Evolutionary conservation across 2,113 vertebrate genomes (phyloP), one percentile per base, ranked within the genome.

Genomic region (Rhagologus leucostigma): DNA sequence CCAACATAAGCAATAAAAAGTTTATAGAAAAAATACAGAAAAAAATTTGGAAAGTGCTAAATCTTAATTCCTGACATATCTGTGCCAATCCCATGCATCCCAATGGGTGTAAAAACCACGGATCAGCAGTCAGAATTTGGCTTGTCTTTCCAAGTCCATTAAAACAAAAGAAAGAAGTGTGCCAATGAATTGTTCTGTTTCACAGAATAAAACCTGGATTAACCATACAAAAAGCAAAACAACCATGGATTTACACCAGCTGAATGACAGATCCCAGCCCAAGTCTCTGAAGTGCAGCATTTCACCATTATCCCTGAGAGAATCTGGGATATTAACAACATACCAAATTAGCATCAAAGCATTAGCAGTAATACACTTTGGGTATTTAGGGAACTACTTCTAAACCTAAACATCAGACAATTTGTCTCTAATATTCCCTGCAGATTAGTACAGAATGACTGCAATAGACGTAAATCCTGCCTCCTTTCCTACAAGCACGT

Each of bases 371-470:
- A 94, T 73, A 84, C 85, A 93, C 79, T 94, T 75, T 56, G 44
- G 65, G 85, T 93, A 93, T 93, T 94, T 93, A 84, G 92, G 74
- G 42, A 97, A 94, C 87, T 95, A 96, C 95, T 96, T 95, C 64
- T 95, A 97, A 96, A 91, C 55, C 35, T 95, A 84, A 97, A 87
- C 91, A 96, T 96, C 93, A 95, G 87, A 95, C 96, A 97, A 94
- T 95, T 92, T 91, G 89, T 84, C 47, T 86, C 89, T 76, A 97
- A 86, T 68, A 96, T 91, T 96, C 89, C 77, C 84, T 76, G 64
- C 52, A 93, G 95, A 97, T 75, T 74, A 96, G 80, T 81, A 92
- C 65, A 95, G 95, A 95, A 97, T 82, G 79, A 84, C 49, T 96
- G 57, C 77, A 98, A 96, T 70, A 81, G 71, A 88, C 77, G 88